Conservation (phyloP, 2,888 invertebrate genomes). For the Ectemnius lituratus region DNA sequence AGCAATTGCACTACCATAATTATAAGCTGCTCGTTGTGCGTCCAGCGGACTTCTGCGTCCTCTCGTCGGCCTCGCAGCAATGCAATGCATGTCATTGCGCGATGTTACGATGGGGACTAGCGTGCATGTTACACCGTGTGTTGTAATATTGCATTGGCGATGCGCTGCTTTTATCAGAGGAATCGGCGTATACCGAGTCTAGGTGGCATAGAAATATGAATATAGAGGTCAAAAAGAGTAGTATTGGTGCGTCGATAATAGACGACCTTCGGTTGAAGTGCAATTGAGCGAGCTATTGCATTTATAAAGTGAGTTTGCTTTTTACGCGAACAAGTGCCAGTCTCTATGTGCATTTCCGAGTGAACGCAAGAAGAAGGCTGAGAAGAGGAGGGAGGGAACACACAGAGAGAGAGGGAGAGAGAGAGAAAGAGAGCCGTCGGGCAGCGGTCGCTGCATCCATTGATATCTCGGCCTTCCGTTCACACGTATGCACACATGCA, state of each 20-base stretch:
- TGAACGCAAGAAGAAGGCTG: background rate
- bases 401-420: background rate
- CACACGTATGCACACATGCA: no score
- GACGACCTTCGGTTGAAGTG: conserved; percentile 29
- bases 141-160: conserved; percentile 13
- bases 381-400: background rate
- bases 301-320: conserved; percentile 11
- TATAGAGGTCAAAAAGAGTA: conserved; percentile 28
- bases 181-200: conserved; percentile 31
- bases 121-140: no score
- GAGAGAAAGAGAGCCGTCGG: background rate
- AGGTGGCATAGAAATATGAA: conserved; percentile 43
- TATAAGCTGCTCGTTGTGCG: no score
- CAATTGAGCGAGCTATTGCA: conserved; percentile 19
- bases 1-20: no score
- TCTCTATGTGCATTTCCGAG: background rate
- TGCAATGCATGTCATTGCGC: no score
- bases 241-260: conserved; percentile 43
- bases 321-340: conserved; percentile 12
- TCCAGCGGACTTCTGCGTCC: no score
- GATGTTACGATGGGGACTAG: conserved; percentile 10
- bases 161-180: conserved; percentile 38
- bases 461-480: no score
- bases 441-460: no score
- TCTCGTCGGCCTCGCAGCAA: no score